A percentile compares a stretch with the other conserved stretches of the same genome.
phyloP scores from a whole-genome alignment of 2,797 vertebrate species.

The Petrocephalus sullivani region DNA sequence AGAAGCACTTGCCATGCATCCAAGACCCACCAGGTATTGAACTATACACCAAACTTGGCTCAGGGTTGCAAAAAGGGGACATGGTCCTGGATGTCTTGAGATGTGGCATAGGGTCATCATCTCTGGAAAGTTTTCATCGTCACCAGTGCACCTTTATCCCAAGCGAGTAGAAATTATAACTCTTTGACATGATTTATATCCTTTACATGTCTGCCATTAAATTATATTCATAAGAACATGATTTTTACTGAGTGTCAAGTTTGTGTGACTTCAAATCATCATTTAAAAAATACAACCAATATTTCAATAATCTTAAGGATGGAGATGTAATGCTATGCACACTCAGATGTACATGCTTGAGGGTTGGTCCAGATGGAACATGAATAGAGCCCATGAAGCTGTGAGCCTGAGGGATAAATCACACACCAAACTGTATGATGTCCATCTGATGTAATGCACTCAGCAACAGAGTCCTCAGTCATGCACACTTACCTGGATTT shows the following conservation, averaged over 20 bases:
- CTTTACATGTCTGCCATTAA: not conserved
- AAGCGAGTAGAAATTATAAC: not conserved
- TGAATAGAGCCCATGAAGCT: constrained; percentile 14
- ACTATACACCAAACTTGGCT: constrained; percentile 32
- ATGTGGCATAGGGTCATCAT: constrained; percentile 34
- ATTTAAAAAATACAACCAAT: not conserved
- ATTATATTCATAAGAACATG: constrained; percentile 1
- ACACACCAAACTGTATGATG: constrained; percentile 9
- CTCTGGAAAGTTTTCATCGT: constrained; percentile 32
- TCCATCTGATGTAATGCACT: constrained; percentile 26
- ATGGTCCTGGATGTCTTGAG: constrained; percentile 28
- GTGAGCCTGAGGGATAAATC: constrained; percentile 10
- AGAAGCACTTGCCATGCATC: constrained; percentile 31
- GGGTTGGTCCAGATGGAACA: constrained; percentile 29
- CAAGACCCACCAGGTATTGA: constrained; percentile 28
- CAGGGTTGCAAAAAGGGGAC: constrained; percentile 29
- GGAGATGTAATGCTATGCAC: constrained; percentile 28
- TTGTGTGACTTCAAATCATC: not conserved
- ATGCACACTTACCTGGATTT: constrained; percentile 26
- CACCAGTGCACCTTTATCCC: constrained; percentile 25
- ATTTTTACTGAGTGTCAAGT: not conserved
- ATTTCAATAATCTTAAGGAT: constrained; percentile 6
- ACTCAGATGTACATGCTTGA: constrained; percentile 32
- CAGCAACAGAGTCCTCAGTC: constrained; percentile 16
- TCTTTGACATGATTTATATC: not conserved